Evolutionary conservation across 1,140 invertebrate species (phyloP).

Genomic region (Camponotus vicinus): DNA sequence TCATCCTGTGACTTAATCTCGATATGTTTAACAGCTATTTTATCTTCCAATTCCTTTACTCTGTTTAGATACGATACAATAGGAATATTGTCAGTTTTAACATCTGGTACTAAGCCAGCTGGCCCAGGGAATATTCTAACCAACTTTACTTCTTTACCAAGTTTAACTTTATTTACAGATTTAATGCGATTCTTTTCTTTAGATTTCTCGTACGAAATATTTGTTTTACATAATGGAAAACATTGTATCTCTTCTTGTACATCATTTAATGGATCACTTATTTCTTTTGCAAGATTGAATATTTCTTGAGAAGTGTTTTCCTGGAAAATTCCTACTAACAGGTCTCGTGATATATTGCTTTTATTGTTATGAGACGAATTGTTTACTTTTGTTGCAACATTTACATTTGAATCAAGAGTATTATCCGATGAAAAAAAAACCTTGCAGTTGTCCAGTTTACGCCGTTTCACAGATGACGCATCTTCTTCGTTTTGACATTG

Average conservation of each 20-base stretch:
- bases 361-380: background rate
- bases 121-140: constrained; percentile 84
- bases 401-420: background rate
- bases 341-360: constrained; percentile 17
- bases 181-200: background rate
- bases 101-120: constrained; percentile 81
- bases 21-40: constrained; percentile 35
- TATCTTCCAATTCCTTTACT: constrained; percentile 50
- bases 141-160: constrained; percentile 68
- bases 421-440: background rate
- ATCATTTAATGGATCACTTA: background rate
- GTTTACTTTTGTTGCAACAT: background rate
- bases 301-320: constrained; percentile 12
- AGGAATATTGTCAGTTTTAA: constrained; percentile 47
- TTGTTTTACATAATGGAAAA: constrained; percentile 37
- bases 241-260: background rate
- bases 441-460: constrained; percentile 51
- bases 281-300: background rate
- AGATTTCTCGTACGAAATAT: constrained; percentile 13
- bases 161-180: background rate
- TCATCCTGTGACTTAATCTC: constrained; percentile 80
- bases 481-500: constrained; percentile 33
- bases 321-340: constrained; percentile 58
- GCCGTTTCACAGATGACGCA: constrained; percentile 53
- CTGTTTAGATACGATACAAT: constrained; percentile 42